phyloP scores from a whole-genome alignment of 2,888 invertebrate genomes.

The Drosophila anomelani region DNA sequence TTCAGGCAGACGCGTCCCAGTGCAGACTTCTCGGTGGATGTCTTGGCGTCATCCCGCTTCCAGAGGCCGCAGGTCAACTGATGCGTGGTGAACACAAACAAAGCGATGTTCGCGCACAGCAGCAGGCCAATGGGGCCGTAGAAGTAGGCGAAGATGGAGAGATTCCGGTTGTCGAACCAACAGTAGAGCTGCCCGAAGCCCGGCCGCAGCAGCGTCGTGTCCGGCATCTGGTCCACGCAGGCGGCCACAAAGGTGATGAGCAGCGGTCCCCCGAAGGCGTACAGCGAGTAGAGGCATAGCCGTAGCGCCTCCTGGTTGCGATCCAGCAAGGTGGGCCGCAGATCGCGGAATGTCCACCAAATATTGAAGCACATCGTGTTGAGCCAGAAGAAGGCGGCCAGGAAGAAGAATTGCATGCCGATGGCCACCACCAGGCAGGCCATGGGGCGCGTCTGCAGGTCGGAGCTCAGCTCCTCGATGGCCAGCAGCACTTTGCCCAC shows the following conservation, averaged over 20 bases:
- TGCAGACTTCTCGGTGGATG: constrained; percentile 92
- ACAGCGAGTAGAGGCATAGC: constrained; percentile 91
- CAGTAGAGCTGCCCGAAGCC: constrained; percentile 90
- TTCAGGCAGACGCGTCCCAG: constrained; percentile 94
- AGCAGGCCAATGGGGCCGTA: constrained; percentile 93
- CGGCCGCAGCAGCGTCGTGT: constrained; percentile 88
- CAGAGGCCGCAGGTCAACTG: constrained; percentile 94
- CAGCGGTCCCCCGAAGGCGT: constrained; percentile 94
- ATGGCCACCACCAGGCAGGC: constrained; percentile 89
- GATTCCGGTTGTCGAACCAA: constrained; percentile 91
- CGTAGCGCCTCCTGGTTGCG: constrained; percentile 93
- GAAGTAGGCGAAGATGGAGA: constrained; percentile 93
- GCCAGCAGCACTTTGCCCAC: constrained; percentile 92
- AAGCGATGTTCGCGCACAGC: constrained; percentile 90
- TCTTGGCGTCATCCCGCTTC: constrained; percentile 95
- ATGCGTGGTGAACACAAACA: constrained; percentile 92
- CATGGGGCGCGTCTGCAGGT: constrained; percentile 86
- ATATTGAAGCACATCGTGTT: constrained; percentile 98
- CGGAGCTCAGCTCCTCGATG: constrained; percentile 89
- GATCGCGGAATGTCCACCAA: constrained; percentile 95
- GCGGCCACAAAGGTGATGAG: constrained; percentile 90
- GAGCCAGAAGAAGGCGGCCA: constrained; percentile 96
- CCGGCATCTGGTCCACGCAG: constrained; percentile 89
- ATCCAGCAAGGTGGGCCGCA: constrained; percentile 93
- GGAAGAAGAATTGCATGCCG: constrained; percentile 94